Evolutionary conservation across 2,888 invertebrate species (phyloP).

Genomic region (Ypsolopha sequella): DNA sequence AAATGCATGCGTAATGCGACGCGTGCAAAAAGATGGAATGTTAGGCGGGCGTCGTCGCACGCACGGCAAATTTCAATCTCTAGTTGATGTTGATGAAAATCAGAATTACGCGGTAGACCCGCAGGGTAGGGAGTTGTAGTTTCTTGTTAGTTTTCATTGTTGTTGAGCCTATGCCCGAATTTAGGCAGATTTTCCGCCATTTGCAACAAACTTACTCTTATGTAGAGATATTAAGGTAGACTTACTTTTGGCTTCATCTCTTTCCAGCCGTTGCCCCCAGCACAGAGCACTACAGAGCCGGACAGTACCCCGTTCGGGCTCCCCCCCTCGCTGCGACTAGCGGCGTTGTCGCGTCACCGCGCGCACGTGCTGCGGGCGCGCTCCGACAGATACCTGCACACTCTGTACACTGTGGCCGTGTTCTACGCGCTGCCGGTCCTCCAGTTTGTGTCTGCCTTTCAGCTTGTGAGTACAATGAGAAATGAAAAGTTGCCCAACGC

Average conservation of each 20-base stretch:
- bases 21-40: too few relatives aligned
- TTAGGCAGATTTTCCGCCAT: too few relatives aligned
- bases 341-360: conserved; percentile 46
- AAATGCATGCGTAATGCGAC: too few relatives aligned
- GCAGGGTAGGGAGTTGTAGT: too few relatives aligned
- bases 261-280: neutral
- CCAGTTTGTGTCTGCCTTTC: conserved; percentile 88
- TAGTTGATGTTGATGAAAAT: too few relatives aligned
- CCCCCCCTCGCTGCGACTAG: conserved; percentile 51
- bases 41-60: too few relatives aligned
- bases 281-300: neutral
- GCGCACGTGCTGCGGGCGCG: conserved; percentile 52
- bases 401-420: conserved; percentile 82
- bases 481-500: too few relatives aligned
- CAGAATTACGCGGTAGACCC: too few relatives aligned
- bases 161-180: too few relatives aligned
- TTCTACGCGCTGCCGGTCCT: conserved; percentile 91
- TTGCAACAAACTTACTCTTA: too few relatives aligned
- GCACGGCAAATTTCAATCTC: too few relatives aligned
- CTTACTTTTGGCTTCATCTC: neutral
- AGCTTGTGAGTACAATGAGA: conserved; percentile 70
- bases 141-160: too few relatives aligned
- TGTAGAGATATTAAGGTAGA: neutral
- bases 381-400: conserved; percentile 66
- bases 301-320: conserved; percentile 38